Base-by-base conservation (phyloP, 2,888 invertebrate genomes). In the Dryobotodes eremita region DNA sequence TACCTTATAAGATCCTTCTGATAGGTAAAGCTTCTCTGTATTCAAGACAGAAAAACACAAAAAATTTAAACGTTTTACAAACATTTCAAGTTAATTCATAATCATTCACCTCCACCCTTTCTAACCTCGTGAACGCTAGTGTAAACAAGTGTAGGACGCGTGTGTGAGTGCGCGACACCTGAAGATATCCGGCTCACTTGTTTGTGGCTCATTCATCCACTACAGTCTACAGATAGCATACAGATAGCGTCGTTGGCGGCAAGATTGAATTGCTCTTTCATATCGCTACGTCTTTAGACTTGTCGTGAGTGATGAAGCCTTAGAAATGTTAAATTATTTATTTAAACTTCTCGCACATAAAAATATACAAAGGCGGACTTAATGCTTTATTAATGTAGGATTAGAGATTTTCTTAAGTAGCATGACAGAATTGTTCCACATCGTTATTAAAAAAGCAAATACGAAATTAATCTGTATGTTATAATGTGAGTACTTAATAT, bases 211-310 rank as follows among this genome's bases (percentile, higher is more conserved):
- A 94, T 89, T 90, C 89, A 80, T 82, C 70, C 85, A 86, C 79
- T 75, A 76, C 53, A 72, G 83, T 87, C 77, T 77, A 80, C 93
- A 94, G 95, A 95, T 96, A 89, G 94, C 94, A 93, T 92, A 93
- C 92, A 94, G 95, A 95, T 95, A 95, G 92, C 90, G 86, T 91
- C 90, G 90, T 91, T 93, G 87, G 88, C 84, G 81, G 80, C 62
- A 75, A 90, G 93, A 94, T 93, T 93, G 91, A 93, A 94, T 94
- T 92, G 92, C 91, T 83, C 88, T 85, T 88, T 89, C 79, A 73
- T 78, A 73, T 70, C 36, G 46, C 62, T 57, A 50, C 13, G 55
- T n/a, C 62, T 70, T 66, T 69, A 46, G 48, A 46, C n/a, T 13
- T 77, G 61, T 50, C 48, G 6, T 20, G 46, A 11, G 23, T 66